Conservation (phyloP, 2,888 invertebrate species). For the Melangyna quadrimaculata region DNA sequence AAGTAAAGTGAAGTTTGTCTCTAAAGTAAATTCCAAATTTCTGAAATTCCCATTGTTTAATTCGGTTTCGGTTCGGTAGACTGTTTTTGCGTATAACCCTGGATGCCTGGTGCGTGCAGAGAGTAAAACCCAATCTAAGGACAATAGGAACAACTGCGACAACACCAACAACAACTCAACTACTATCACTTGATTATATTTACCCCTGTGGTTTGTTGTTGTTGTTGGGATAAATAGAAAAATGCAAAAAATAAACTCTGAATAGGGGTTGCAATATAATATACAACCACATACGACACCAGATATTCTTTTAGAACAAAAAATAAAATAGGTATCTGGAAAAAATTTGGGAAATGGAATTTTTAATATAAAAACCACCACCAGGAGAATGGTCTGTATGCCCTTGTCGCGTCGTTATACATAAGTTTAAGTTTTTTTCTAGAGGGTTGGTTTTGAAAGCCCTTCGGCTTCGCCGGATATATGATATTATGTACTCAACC, state of each 20-base stretch:
- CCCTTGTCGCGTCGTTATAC: conserved; percentile 3
- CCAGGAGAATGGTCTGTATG: conserved; percentile 21
- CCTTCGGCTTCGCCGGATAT: conserved; percentile 38
- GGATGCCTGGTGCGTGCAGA: conserved; percentile 38
- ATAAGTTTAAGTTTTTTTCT: background rate
- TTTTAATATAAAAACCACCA: conserved; percentile 70
- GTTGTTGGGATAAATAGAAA: background rate
- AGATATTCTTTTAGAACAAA: background rate
- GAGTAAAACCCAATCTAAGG: conserved; percentile 32
- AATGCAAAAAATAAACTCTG: conserved; percentile 29
- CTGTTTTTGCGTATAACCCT: conserved; percentile 48
- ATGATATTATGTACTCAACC: conserved; percentile 40
- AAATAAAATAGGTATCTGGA: conserved; percentile 11
- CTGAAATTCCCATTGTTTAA: conserved; percentile 63
- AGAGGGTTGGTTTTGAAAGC: conserved; percentile 60
- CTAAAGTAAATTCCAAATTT: conserved; percentile 48
- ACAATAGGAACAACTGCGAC: conserved; percentile 60
- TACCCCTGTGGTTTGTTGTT: conserved; percentile 43
- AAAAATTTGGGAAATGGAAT: conserved; percentile 58
- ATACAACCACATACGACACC: conserved; percentile 34
- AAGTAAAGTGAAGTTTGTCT: background rate
- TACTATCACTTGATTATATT: conserved; percentile 20
- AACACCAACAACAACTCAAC: conserved; percentile 40
- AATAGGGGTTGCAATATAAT: conserved; percentile 54
- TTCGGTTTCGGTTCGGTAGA: conserved; percentile 15